phyloP scores from a whole-genome alignment of 92 coral and sea anemone species.

The Phenganax subtilis region DNA sequence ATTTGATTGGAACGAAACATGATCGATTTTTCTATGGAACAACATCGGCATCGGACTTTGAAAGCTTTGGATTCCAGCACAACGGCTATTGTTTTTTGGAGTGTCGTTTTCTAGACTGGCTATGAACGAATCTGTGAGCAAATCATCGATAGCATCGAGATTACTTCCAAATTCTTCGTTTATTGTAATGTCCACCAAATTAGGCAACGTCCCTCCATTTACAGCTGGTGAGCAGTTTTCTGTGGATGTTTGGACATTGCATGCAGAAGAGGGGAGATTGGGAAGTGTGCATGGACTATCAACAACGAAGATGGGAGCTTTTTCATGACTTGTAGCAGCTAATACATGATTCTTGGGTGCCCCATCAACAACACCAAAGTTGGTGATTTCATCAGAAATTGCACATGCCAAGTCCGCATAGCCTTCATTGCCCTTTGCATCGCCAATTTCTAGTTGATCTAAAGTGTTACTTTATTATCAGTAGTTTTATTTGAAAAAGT shows the following conservation, averaged over 20 bases:
- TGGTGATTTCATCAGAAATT: background rate
- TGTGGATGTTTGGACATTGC: background rate
- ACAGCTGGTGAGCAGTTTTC: background rate
- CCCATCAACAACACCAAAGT: background rate
- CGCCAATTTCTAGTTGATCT: background rate
- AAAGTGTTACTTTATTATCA: background rate
- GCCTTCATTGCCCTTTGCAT: background rate
- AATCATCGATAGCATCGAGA: slow-evolving; percentile 19
- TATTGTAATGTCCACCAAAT: slow-evolving; percentile 27
- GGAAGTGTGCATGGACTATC: background rate
- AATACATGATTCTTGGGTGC: background rate
- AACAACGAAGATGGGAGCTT: background rate
- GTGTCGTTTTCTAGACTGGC: slow-evolving; percentile 21
- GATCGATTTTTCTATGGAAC: background rate
- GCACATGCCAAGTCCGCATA: background rate
- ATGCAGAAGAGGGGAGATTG: background rate
- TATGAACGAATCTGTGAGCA: slow-evolving; percentile 26
- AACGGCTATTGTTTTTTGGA: background rate
- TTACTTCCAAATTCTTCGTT: slow-evolving; percentile 17
- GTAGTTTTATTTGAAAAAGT: no score
- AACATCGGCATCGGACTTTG: background rate
- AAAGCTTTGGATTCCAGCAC: background rate
- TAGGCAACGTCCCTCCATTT: slow-evolving; percentile 8
- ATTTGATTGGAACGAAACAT: background rate
- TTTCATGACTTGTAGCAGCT: background rate